Evolutionary conservation across 1,140 invertebrate genomes (phyloP).

Genomic region (Sycobia sp.): DNA sequence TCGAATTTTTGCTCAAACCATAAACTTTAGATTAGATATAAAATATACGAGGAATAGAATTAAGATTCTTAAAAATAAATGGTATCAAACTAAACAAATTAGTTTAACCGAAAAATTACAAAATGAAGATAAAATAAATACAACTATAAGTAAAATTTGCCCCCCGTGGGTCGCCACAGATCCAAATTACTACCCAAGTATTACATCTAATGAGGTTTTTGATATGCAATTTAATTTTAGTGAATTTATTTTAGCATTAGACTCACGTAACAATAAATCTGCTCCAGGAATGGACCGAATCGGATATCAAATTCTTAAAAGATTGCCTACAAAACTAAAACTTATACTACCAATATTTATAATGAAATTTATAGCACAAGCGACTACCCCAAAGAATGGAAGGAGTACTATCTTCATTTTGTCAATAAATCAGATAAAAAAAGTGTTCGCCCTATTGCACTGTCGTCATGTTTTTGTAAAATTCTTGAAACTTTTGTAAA

Average conservation of each 20-base stretch:
- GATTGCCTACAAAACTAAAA: neutral
- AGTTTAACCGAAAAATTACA: neutral
- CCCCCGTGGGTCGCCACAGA: neutral
- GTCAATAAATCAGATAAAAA: constrained; percentile 24
- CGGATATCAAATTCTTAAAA: neutral
- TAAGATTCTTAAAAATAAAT: neutral
- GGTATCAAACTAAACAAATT: neutral
- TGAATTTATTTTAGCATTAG: too few species aligned
- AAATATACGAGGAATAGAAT: neutral
- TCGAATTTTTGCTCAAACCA: neutral
- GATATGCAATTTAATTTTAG: too few species aligned
- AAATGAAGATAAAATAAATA: neutral
- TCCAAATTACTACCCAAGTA: neutral
- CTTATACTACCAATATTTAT: neutral
- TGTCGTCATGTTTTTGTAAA: constrained; percentile 26
- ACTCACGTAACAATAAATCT: neutral
- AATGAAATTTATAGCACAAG: neutral
- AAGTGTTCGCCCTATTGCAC: constrained; percentile 21
- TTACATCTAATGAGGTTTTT: too few species aligned
- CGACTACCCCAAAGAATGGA: neutral
- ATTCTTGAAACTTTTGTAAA: constrained; percentile 32
- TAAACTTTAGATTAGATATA: neutral
- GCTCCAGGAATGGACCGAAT: neutral
- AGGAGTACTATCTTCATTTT: constrained; percentile 15
- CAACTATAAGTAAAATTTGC: constrained; percentile 2